These are phyloP conservation scores for Neodiprion virginianus DNA, from an alignment of 1,140 invertebrate species.

Conservation along the genomic window DNA sequence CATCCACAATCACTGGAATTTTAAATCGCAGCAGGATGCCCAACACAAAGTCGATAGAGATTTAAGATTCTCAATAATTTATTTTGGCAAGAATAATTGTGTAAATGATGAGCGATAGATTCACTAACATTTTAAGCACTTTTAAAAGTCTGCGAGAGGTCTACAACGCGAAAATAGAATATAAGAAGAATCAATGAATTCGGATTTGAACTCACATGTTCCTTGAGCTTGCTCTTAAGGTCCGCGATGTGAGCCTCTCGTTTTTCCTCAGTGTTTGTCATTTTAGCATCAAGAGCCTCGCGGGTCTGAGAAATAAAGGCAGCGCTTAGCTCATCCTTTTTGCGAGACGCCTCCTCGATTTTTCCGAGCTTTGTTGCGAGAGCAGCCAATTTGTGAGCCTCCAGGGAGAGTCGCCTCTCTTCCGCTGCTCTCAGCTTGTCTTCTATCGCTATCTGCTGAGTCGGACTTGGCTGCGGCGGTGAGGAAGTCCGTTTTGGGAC, in stretches of 20 bases:
- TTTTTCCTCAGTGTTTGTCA: constrained; percentile 87
- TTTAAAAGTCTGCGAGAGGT: too few species aligned
- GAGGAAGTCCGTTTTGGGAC: constrained; percentile 71
- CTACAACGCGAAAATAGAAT: neutral
- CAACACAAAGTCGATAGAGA: too few species aligned
- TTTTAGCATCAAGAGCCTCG: constrained; percentile 87
- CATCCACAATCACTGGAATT: too few species aligned
- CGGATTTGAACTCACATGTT: constrained; percentile 63
- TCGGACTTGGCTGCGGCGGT: constrained; percentile 57
- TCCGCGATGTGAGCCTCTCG: constrained; percentile 87
- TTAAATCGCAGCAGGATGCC: too few species aligned
- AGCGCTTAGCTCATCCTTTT: constrained; percentile 85
- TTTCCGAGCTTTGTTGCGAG: constrained; percentile 82
- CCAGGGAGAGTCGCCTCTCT: constrained; percentile 86
- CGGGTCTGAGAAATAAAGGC: constrained; percentile 84
- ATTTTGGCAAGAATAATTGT: too few species aligned
- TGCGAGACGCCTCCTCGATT: constrained; percentile 88
- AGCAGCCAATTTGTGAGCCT: constrained; percentile 82
- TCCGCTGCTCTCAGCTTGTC: constrained; percentile 91
- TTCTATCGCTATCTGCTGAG: constrained; percentile 78
- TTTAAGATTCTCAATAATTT: too few species aligned
- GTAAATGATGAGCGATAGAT: too few species aligned
- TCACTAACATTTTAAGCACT: too few species aligned
- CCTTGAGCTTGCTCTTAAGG: constrained; percentile 86
- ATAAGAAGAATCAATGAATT: neutral